Conservation (phyloP, 2,888 invertebrate genomes). For the Volucella bombylans region DNA sequence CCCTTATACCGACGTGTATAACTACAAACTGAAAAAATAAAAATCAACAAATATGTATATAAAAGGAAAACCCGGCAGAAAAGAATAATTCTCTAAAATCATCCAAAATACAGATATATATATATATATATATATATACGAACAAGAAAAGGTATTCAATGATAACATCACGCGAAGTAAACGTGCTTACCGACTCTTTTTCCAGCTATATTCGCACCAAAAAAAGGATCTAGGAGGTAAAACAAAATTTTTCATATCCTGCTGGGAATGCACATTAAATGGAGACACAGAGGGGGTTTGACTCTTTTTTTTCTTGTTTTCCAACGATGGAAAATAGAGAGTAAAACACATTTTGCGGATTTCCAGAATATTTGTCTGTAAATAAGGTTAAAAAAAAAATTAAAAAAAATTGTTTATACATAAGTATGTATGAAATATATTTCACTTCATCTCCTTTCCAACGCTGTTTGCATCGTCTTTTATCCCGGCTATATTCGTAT, state of each 20-base stretch:
- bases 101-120: conserved; percentile 39
- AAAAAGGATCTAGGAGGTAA: conserved; percentile 59
- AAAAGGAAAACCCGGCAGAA: neutral
- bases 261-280: conserved; percentile 66
- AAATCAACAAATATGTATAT: neutral
- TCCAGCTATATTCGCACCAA: conserved; percentile 30
- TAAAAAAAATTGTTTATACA: neutral
- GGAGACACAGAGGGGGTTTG: conserved; percentile 36
- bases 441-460: conserved; percentile 10
- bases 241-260: conserved; percentile 66
- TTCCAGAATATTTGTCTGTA: conserved; percentile 69
- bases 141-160: conserved; percentile 9
- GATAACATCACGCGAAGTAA: conserved; percentile 70
- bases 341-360: conserved; percentile 65
- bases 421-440: neutral
- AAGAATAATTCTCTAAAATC: conserved; percentile 40
- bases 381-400: conserved; percentile 30
- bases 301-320: neutral
- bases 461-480: conserved; percentile 4
- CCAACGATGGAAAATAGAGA: conserved; percentile 26
- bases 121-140: neutral
- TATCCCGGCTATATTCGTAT: neutral
- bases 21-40: too few species aligned
- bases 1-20: neutral
- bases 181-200: conserved; percentile 67